Base-by-base conservation (phyloP, 23 tunicate species). In the Phallusia fumigata region DNA sequence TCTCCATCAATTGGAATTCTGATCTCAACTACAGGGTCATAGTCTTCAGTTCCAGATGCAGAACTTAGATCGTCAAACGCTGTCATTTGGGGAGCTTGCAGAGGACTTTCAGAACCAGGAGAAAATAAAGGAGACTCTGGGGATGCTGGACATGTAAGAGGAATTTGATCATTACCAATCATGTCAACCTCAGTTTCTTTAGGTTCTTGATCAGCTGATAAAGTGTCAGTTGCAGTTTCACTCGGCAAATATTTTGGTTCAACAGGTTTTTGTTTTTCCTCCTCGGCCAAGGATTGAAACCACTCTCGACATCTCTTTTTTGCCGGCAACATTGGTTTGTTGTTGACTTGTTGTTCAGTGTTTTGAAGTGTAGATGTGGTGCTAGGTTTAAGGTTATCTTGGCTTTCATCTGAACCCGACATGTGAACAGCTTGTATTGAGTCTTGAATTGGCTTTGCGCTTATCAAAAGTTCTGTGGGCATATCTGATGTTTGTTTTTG, bases 71-170 rank as follows among this genome's bases (percentile, higher is more conserved):
- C 80, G 16, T 77, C 80, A 26, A 77, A 77, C 53, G 80, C 80
- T 10, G 80, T 77, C 80, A 77, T 77, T 26, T 77, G 53, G 0
- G 80, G 80, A 45, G 80, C 80, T 26, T 33, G 47, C 22, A 40
- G 28, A 6, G 80, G 80, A 44, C 80, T 77, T 22, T 77, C 80
- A 5, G 80, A 77, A 16, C 80, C 80, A 16, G 80, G 80, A 15
- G 80, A 77, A 45, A 77, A 77, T 36, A 77, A 40, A 19, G 80
- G 80, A 21, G 80, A 77, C 50, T 77, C 80, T 40, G 80, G 80
- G 18, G 80, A 77, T 77, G 53, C 52, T 19, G 80, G 80, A 19
- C 31, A 22, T 5, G 35, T 16, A 3, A 1, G 1, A 18, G 47
- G 15, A 13, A 45, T 21, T 19, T 12, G 0, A 26, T 36, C 22